Evolutionary conservation across 1,140 invertebrate species (phyloP).

Genomic region (Stenopsyche tienmushanensis): DNA sequence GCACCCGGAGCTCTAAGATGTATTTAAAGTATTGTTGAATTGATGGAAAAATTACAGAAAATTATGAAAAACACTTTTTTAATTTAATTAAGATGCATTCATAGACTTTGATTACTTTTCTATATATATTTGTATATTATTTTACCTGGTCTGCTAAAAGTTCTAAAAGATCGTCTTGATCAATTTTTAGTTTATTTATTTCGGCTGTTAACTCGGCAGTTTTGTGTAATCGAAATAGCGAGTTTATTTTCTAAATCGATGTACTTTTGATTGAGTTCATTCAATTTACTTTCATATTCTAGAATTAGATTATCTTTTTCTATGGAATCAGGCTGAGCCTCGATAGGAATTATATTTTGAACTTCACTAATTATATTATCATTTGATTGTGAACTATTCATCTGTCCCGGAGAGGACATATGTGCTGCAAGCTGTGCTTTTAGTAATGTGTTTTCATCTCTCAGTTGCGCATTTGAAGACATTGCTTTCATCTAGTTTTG

Average conservation of each 20-base stretch:
- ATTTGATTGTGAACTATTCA: not conserved
- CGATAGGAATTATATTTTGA: slow-evolving; percentile 21
- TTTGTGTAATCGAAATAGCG: slow-evolving; percentile 42
- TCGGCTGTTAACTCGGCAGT: slow-evolving; percentile 55
- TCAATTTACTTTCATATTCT: slow-evolving; percentile 38
- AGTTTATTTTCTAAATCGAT: slow-evolving; percentile 40
- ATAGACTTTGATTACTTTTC: too few species aligned
- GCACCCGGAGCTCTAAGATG: too few species aligned
- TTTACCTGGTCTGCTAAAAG: slow-evolving; percentile 72
- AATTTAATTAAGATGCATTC: too few species aligned
- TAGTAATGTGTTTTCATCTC: slow-evolving; percentile 84
- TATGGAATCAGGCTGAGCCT: slow-evolving; percentile 4
- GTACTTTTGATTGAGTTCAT: slow-evolving; percentile 35
- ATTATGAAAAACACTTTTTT: too few species aligned
- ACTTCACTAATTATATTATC: slow-evolving; percentile 8
- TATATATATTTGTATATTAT: too few species aligned
- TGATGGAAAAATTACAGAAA: too few species aligned
- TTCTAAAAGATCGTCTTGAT: slow-evolving; percentile 88
- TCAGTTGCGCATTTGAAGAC: slow-evolving; percentile 72
- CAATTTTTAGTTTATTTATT: slow-evolving; percentile 73
- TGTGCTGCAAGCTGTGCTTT: slow-evolving; percentile 68
- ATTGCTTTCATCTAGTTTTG: slow-evolving; percentile 70
- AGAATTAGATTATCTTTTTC: slow-evolving; percentile 23
- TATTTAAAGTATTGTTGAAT: too few species aligned
- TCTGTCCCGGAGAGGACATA: slow-evolving; percentile 9